Base-by-base conservation (phyloP, 1,140 invertebrate genomes). In the Leptinotarsa lineolata region DNA sequence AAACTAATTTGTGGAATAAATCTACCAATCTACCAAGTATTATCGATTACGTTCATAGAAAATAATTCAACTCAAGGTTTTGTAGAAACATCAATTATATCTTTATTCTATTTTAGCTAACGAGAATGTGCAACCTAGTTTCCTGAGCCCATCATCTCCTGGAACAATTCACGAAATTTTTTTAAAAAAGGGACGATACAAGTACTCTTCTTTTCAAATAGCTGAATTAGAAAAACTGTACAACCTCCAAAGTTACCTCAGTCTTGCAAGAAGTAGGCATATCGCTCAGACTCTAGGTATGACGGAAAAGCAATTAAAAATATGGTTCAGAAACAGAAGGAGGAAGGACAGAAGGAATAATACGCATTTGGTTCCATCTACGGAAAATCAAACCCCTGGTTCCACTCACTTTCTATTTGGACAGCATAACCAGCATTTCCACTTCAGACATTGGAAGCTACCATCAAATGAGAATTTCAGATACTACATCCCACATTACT, bases 241-340 rank as follows among this genome's bases (percentile, higher is more conserved):
- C 85, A 95, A 97, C 84, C 97, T 95, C 88, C 98, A 97, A 88
- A 90, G 94, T 80, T 98, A 99, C 88, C 91, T 98, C 83, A 98
- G 97, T 61, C 89, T 97, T 78, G 90, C 97, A 84, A 88, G 97
- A 86, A 89, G 97, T 81, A 98, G 98, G 87, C 97, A 99, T 88
- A 98, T 99, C 83, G 97, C 97, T 20, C 97, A 98, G 86, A 95
- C 95, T 79, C 89, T 98, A 82, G 94, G 95, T 82, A 88, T 98
- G 74, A 96, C 94, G 30, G 97, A 99, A 84, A 88, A 96, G 77
- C 97, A 98, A 88, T 98, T 98, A 80, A 98, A 98, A 90, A 98
- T 98, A 81, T 98, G 97, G 97, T 97, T 97, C 83, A 95, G 97
- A 84, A 97, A 97, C 84, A 88, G 95, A 48, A 78, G 90, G 45